A percentile compares a stretch with the other conserved stretches of the same genome.
These are phyloP conservation scores for Ophioderma brevispina DNA, from an alignment of 35 echinoderm and acorn worm species.

Conservation along the genomic window DNA sequence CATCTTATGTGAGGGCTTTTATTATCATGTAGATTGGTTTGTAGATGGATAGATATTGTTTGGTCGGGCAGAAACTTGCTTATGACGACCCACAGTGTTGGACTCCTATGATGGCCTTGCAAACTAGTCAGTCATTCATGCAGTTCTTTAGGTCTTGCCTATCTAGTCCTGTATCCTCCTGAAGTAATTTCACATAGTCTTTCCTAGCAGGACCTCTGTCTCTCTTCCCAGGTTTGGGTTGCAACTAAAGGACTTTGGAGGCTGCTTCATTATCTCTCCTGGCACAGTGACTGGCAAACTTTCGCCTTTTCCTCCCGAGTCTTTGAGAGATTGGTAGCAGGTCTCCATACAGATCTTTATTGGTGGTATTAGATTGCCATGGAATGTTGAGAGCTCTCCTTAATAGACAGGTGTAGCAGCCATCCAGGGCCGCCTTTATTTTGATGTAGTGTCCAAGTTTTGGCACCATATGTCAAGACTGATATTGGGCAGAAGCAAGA, in stretches of 20 bases:
- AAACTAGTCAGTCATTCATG: too few species aligned
- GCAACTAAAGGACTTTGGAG: neutral
- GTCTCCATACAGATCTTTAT: neutral
- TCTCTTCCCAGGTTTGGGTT: neutral
- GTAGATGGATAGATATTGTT: too few species aligned
- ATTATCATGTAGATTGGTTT: too few species aligned
- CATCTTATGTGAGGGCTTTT: too few species aligned
- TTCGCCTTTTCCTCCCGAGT: neutral
- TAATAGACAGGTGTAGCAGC: neutral
- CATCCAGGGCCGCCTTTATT: neutral
- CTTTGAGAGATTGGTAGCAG: neutral
- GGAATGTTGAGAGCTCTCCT: neutral
- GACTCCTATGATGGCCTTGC: too few species aligned
- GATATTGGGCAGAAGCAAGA: too few species aligned
- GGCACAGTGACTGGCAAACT: neutral
- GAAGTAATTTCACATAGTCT: neutral
- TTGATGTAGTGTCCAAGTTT: neutral
- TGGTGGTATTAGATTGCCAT: constrained; percentile 2
- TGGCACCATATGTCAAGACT: neutral
- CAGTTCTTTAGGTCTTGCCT: neutral
- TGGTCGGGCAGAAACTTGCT: too few species aligned
- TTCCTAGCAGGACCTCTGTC: neutral
- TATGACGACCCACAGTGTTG: too few species aligned
- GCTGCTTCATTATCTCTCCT: neutral
- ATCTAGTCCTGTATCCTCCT: neutral